Evolutionary conservation across 2,888 invertebrate species (phyloP), one percentile per base, ranked within the genome.

Genomic region (Cosmia trapezina): DNA sequence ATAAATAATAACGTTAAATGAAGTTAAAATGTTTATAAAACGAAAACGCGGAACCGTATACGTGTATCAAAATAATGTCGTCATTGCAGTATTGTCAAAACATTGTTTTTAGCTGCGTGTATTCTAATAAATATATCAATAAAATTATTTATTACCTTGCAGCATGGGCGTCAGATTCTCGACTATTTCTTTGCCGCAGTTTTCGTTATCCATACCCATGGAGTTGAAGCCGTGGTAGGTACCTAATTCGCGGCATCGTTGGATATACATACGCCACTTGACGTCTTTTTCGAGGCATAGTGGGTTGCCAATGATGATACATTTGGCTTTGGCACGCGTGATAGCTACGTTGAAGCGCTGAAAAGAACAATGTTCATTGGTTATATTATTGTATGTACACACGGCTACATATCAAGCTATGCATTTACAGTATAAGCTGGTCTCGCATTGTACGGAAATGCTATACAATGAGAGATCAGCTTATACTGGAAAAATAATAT

Each of bases 331-430:
- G 0, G 98, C 98, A 71, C 98, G 93, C 0, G 98, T 98, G 11
- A 98, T 86, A 0, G 98, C 97, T 4, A 98, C 98, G 92, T 98
- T 98, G 91, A 98, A 98, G 69, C 98, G 94, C 96, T 97, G 95
- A 9, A 96, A 94, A 72, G 0, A 49, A 54, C 1, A 4, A 41
- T 2, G 0, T 7, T 7, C 0, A 28, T 37, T 47, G 47, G 14
- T 41, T 59, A 54, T 1, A 28, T 22, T 22, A n/a, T 22, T 51
- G n/a, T 22, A 12, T 49, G 49, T n/a, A 51, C 9, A 49, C 19
- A 37, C 37, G 37, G 37, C 37, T 37, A 37, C 6, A 37, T 28
- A 28, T 28, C 28, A 28, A 28, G 28, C 28, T 28, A 28, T 28
- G 3, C 1, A 28, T 28, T 28, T 37, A 2, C 4, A 37, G 37